Evolutionary conservation across 1,140 invertebrate species (phyloP).

Genomic region (Aethina tumida): DNA sequence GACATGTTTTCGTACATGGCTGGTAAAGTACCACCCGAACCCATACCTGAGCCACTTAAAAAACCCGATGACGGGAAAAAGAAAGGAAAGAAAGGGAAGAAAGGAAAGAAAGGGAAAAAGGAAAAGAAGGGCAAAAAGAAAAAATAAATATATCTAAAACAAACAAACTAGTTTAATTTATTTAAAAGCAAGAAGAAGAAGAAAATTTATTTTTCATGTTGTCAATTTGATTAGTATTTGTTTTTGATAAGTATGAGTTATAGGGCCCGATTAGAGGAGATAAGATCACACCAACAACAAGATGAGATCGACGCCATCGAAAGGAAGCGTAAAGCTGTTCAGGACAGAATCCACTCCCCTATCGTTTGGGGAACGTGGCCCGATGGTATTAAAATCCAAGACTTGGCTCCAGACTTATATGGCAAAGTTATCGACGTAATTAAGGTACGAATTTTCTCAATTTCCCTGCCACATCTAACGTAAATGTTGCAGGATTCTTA

Average conservation of each 20-base stretch:
- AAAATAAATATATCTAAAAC: constrained; percentile 3
- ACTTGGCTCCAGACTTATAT: constrained; percentile 45
- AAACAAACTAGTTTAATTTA: constrained; percentile 1
- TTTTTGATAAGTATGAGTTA: constrained; percentile 25
- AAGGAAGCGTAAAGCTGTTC: constrained; percentile 21
- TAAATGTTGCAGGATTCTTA: constrained; percentile 38
- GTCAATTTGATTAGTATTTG: background rate
- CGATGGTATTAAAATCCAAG: constrained; percentile 43
- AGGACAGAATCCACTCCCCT: constrained; percentile 42
- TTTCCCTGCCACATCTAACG: background rate
- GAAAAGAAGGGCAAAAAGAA: background rate
- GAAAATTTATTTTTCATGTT: background rate
- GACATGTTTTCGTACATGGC: too few relatives aligned
- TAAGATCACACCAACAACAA: constrained; percentile 18
- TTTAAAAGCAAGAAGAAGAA: background rate
- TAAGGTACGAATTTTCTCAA: constrained; percentile 28
- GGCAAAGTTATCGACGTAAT: constrained; percentile 45
- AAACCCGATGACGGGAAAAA: constrained; percentile 1
- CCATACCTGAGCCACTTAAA: too few relatives aligned
- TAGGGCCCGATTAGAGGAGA: constrained; percentile 23
- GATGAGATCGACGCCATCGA: constrained; percentile 29
- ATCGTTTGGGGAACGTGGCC: constrained; percentile 44
- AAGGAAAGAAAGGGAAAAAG: background rate
- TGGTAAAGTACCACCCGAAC: too few relatives aligned
- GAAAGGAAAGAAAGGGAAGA: constrained; percentile 2